Percentiles rank a stretch among this genome's conserved stretches.
Evolutionary conservation across 2,113 vertebrate species (phyloP).

Genomic region (Carassius auratus): DNA sequence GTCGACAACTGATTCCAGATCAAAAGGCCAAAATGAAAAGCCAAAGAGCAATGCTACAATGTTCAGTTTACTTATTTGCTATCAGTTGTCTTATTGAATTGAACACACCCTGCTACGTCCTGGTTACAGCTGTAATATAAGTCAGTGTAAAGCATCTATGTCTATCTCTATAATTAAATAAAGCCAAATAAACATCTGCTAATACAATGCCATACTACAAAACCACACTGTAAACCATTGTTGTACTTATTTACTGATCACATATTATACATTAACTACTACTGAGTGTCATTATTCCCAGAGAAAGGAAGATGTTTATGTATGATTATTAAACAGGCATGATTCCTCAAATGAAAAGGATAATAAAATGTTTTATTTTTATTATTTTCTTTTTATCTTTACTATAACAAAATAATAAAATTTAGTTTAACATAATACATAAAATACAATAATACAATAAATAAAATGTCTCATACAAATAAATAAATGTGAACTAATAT

Average conservation of each 20-base stretch:
- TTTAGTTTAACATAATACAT: not conserved
- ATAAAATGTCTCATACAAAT: not conserved
- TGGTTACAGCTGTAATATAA: not conserved
- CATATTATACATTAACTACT: constrained; percentile 6
- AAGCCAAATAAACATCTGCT: not conserved
- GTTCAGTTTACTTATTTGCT: not conserved
- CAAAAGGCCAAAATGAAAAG: not conserved
- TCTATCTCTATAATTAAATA: not conserved
- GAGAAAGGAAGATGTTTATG: constrained; percentile 18
- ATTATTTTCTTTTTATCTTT: not conserved
- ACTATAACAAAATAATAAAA: not conserved
- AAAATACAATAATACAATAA: no score
- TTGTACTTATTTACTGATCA: constrained; percentile 22
- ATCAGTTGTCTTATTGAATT: not conserved
- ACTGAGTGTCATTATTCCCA: constrained; percentile 6
- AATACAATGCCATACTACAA: not conserved
- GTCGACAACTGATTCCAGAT: not conserved
- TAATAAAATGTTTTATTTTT: not conserved
- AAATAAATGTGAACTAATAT: not conserved
- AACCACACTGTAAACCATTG: not conserved
- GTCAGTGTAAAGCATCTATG: not conserved
- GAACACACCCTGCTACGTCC: not conserved
- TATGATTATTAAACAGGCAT: constrained; percentile 27
- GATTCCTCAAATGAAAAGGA: not conserved
- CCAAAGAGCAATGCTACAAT: constrained; percentile 1